These are phyloP conservation scores for Danaus chrysippus DNA, from an alignment of 2,888 invertebrate species.

Conservation along the genomic window DNA sequence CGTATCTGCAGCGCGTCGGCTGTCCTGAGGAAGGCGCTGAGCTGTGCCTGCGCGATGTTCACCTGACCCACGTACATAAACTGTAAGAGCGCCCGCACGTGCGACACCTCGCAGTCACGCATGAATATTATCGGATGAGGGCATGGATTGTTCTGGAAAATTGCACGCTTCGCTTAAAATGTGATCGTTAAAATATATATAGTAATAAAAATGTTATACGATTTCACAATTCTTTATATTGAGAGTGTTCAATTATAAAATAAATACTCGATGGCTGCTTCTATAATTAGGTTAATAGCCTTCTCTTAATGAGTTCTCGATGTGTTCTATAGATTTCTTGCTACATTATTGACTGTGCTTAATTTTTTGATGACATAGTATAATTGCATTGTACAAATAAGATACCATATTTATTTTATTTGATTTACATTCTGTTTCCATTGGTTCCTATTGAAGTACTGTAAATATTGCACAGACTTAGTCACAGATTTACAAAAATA, in stretches of 20 bases:
- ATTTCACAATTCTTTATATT: constrained; percentile 6
- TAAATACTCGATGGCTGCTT: constrained; percentile 9
- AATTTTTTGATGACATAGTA: constrained; percentile 13
- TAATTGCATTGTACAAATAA: constrained; percentile 9
- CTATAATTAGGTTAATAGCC: constrained; percentile 28
- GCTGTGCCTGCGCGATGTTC: constrained; percentile 88
- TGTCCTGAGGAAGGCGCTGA: constrained; percentile 86
- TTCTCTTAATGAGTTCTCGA: constrained; percentile 22
- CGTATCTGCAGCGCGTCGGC: constrained; percentile 89
- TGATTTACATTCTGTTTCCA: background rate
- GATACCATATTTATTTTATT: background rate
- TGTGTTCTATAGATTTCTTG: constrained; percentile 20
- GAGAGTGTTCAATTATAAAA: background rate
- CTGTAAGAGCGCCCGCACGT: constrained; percentile 87
- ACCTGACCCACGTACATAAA: constrained; percentile 94
- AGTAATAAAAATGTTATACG: background rate
- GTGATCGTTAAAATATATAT: constrained; percentile 12
- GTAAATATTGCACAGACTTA: no score
- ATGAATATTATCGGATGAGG: constrained; percentile 92
- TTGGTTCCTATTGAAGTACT: background rate
- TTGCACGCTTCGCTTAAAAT: constrained; percentile 10
- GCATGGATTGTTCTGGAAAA: constrained; percentile 88
- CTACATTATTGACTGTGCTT: constrained; percentile 10
- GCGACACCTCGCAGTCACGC: constrained; percentile 89
- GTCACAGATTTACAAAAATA: no score